Percentiles rank a stretch among this genome's conserved stretches.
Conservation (phyloP, 2,888 invertebrate species). For the Ophioninae sp. region DNA sequence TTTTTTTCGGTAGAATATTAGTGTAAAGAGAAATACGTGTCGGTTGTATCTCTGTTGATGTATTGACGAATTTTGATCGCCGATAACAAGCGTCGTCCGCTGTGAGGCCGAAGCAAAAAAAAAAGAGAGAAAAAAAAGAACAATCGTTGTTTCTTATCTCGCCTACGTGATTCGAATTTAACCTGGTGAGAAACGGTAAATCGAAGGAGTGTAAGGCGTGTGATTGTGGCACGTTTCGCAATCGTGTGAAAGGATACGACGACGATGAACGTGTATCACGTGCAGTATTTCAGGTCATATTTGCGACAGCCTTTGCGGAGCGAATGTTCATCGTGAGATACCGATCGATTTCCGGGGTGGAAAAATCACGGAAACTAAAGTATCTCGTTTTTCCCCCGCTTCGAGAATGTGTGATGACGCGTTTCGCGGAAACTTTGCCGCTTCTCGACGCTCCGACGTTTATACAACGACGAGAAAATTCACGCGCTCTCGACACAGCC, state of each 20-base stretch:
- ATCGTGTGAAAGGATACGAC: conserved; percentile 10
- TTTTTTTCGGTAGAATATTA: conserved; percentile 58
- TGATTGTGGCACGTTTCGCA: conserved; percentile 8
- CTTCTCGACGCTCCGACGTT: conserved; percentile 14
- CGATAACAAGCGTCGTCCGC: conserved; percentile 20
- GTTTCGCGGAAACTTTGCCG: not conserved
- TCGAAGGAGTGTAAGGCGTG: conserved; percentile 9
- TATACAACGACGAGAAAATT: conserved; percentile 3
- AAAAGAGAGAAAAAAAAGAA: not conserved
- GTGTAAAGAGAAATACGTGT: conserved; percentile 60
- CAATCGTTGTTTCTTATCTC: conserved; percentile 13
- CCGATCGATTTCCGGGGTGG: not conserved
- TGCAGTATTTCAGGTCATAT: conserved; percentile 32
- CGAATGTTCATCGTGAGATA: not conserved
- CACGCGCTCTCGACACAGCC: not conserved
- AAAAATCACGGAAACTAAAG: not conserved
- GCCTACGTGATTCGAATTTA: conserved; percentile 12
- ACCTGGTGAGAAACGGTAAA: conserved; percentile 48
- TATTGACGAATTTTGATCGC: conserved; percentile 37
- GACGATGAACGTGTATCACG: conserved; percentile 15
- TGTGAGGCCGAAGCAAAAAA: conserved; percentile 9
- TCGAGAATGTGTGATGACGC: not conserved
- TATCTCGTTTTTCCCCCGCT: not conserved
- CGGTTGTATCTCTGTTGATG: conserved; percentile 47
- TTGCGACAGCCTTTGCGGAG: not conserved